phyloP scores from a whole-genome alignment of 2,113 vertebrate genomes.

The Madoqua kirkii region DNA sequence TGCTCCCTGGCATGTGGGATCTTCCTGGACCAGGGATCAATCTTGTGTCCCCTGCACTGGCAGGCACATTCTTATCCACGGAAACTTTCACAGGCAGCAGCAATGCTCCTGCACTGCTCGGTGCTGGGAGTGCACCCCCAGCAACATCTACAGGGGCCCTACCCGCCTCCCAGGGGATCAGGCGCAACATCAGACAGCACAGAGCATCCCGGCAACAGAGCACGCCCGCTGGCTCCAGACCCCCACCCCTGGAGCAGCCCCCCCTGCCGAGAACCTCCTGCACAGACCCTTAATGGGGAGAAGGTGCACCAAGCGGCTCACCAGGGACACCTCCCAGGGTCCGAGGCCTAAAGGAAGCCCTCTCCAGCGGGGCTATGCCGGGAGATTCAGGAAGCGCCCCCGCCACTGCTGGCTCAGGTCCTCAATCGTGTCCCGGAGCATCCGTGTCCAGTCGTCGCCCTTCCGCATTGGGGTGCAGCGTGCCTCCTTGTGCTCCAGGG shows the following conservation, averaged over 20 bases:
- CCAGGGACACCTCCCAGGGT: neutral
- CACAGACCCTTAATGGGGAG: neutral
- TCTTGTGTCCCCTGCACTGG: neutral
- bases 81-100: neutral
- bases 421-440: constrained; percentile 75
- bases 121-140: fast-evolving
- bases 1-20: neutral
- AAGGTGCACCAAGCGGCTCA: too few species aligned
- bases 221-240: neutral
- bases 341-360: neutral
- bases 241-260: too few species aligned
- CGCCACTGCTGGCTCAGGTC: neutral
- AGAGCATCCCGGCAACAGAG: neutral
- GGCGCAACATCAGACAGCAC: neutral
- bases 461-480: constrained; percentile 79
- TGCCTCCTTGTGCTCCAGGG: constrained; percentile 80
- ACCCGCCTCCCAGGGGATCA: neutral
- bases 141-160: neutral
- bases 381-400: fast-evolving
- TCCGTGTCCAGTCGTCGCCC: constrained; percentile 83
- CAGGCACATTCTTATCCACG: neutral
- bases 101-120: fast-evolving
- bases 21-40: neutral
- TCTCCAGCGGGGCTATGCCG: neutral
- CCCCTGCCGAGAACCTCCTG: too few species aligned